phyloP scores from a whole-genome alignment of 2,797 vertebrate genomes.

The Sternotherus odoratus region DNA sequence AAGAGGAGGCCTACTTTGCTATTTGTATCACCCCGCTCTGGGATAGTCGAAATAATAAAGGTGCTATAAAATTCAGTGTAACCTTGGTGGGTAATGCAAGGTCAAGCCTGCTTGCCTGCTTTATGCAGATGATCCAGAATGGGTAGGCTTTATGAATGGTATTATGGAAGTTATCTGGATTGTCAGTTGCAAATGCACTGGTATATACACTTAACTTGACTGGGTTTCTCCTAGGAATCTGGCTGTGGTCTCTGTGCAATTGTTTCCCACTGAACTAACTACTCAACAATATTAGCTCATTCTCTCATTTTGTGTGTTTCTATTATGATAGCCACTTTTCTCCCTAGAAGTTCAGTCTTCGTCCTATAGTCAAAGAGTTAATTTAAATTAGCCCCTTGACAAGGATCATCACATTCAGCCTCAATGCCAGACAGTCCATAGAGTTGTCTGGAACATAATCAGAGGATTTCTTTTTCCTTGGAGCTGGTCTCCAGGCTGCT shows the following conservation, averaged over 20 bases:
- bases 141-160: not conserved
- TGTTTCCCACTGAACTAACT: not conserved
- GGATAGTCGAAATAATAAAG: not conserved
- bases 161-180: not conserved
- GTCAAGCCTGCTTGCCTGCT: not conserved
- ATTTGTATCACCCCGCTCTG: not conserved
- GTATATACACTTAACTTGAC: not conserved
- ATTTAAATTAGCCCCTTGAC: not conserved
- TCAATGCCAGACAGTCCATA: not conserved
- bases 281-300: not conserved
- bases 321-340: not conserved
- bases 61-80: not conserved
- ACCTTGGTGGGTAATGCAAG: not conserved
- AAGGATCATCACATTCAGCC: not conserved
- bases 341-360: not conserved
- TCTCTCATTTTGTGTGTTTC: not conserved
- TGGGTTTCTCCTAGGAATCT: not conserved
- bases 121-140: not conserved
- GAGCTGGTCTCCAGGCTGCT: not conserved
- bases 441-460: too few species aligned
- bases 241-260: not conserved
- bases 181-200: fast-evolving
- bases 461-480: not conserved
- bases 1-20: not conserved
- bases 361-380: not conserved